A percentile compares a stretch with the other conserved stretches of the same genome.
Evolutionary conservation across 1,140 invertebrate species (phyloP).

Genomic region (Schlechtendalia chinensis): DNA sequence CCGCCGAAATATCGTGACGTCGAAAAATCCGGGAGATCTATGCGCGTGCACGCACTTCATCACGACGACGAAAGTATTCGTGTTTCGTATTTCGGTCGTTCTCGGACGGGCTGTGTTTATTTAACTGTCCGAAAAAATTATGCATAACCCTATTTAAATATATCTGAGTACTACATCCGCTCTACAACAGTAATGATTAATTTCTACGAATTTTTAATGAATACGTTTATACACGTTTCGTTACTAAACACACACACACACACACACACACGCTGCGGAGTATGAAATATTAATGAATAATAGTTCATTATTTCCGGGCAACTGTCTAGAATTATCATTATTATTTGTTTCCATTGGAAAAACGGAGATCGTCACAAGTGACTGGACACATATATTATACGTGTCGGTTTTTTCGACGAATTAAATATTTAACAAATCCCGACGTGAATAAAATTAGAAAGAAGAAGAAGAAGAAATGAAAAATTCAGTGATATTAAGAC

Average conservation of each 20-base stretch:
- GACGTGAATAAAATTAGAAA: background rate
- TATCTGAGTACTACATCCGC: conserved; percentile 22
- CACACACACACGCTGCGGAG: background rate
- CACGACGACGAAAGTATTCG: background rate
- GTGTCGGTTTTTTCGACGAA: conserved; percentile 29
- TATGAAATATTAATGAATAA: conserved; percentile 41
- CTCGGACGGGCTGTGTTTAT: conserved; percentile 21
- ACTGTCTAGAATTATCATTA: conserved; percentile 29
- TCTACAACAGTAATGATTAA: conserved; percentile 24
- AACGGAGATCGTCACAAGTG: conserved; percentile 34
- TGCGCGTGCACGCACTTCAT: background rate
- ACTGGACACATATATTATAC: background rate
- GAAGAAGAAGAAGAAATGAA: background rate
- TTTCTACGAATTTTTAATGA: conserved; percentile 41
- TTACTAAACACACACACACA: conserved; percentile 15
- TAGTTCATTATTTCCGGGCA: conserved; percentile 38
- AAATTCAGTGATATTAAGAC: conserved; percentile 34
- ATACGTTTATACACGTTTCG: conserved; percentile 12
- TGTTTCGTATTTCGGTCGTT: conserved; percentile 17
- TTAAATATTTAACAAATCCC: conserved; percentile 17
- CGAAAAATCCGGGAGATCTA: background rate
- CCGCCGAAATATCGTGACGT: background rate
- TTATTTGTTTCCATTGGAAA: conserved; percentile 19
- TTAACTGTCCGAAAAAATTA: conserved; percentile 34
- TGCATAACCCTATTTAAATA: conserved; percentile 22